phyloP scores from a whole-genome alignment of 2,113 vertebrate species.

The Emydura subglobosa region DNA sequence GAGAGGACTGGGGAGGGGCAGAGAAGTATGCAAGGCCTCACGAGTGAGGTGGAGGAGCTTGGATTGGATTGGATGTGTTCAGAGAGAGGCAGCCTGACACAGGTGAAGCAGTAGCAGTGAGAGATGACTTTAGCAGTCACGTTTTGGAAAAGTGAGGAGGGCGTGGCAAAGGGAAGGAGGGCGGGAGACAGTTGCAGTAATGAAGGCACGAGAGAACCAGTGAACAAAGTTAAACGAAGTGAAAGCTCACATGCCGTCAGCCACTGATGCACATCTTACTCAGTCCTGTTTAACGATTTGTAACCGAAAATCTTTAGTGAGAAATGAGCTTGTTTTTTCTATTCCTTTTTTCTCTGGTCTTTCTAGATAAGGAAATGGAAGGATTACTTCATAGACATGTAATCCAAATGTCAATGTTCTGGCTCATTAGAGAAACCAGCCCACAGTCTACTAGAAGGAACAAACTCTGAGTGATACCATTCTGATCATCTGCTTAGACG shows the following conservation, averaged over 20 bases:
- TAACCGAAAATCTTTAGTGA: constrained; percentile 14
- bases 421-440: constrained; percentile 78
- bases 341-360: constrained; percentile 57
- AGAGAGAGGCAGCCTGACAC: accelerated
- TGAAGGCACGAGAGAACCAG: accelerated
- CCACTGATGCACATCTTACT: constrained; percentile 10
- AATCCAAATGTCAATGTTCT: constrained; percentile 74
- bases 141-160: background rate
- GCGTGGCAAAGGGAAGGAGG: background rate
- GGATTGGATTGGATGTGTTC: background rate
- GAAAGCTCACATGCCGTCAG: background rate
- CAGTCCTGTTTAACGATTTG: constrained; percentile 18
- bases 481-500: constrained; percentile 24
- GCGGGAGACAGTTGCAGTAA: accelerated
- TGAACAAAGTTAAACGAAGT: background rate
- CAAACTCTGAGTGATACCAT: background rate
- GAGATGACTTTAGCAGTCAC: background rate
- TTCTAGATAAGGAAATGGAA: constrained; percentile 78
- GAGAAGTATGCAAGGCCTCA: accelerated
- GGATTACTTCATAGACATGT: constrained; percentile 73
- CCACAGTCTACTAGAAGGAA: constrained; percentile 17
- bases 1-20: background rate
- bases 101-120: accelerated
- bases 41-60: accelerated
- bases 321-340: constrained; percentile 36